Conservation (phyloP, 2,888 invertebrate genomes). For the Cosmopolites sordidus region DNA sequence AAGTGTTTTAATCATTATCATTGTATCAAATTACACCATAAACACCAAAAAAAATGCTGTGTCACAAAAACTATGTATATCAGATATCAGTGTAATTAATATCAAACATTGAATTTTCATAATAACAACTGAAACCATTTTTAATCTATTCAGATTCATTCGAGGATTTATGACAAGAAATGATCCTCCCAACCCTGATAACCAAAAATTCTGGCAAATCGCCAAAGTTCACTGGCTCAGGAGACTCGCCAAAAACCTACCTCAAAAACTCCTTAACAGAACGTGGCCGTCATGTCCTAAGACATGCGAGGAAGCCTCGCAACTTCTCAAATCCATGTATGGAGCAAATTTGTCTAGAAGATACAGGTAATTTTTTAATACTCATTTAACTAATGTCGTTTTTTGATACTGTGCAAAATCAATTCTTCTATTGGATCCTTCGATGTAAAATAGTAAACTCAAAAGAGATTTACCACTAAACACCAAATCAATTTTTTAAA, state of each 20-base stretch:
- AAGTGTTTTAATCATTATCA: too few relatives aligned
- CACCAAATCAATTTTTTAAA: too few relatives aligned
- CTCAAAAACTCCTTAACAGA: conserved; percentile 65
- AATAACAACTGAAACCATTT: not conserved
- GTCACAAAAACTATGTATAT: too few relatives aligned
- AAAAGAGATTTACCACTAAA: too few relatives aligned
- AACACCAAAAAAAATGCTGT: too few relatives aligned
- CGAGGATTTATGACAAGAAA: conserved; percentile 85
- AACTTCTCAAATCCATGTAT: conserved; percentile 63
- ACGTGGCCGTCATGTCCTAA: conserved; percentile 77
- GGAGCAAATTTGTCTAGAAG: conserved; percentile 67
- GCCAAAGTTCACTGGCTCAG: conserved; percentile 77
- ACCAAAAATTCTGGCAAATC: conserved; percentile 71
- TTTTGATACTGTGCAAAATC: too few relatives aligned
- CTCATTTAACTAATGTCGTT: too few relatives aligned
- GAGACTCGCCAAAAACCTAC: conserved; percentile 65
- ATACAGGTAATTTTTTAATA: conserved; percentile 60
- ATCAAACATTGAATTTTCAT: too few relatives aligned
- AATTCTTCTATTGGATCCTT: too few relatives aligned
- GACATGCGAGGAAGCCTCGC: conserved; percentile 69
- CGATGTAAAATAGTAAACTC: too few relatives aligned
- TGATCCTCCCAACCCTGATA: conserved; percentile 71
- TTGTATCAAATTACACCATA: too few relatives aligned
- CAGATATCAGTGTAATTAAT: too few relatives aligned
- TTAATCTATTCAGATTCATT: conserved; percentile 38